Base-by-base conservation (phyloP, 2,797 vertebrate species). In the Hoplostethus mediterraneus region DNA sequence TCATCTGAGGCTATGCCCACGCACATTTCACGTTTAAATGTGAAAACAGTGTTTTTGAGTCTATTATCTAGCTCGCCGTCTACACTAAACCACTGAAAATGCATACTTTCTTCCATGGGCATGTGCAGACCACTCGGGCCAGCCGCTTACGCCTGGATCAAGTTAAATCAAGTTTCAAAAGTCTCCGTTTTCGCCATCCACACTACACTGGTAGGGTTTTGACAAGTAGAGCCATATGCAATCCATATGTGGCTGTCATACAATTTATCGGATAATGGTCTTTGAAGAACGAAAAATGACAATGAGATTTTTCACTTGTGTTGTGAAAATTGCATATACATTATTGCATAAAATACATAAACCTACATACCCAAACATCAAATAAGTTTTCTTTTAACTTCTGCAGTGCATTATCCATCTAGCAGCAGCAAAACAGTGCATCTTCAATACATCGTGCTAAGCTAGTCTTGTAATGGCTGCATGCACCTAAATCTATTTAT, bases 401-500 rank as follows among this genome's bases (percentile, higher is more conserved):
- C 11, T 40, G 16, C 0, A 13, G 25, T 45, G 4, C 1, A 6
- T 2, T 53, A 2, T 55, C 63, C 38, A n/a, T 48, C 17, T 16
- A 56, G 16, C 14, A 9, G 59, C 11, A 57, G 72, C 17, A 61
- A 54, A 67, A 40, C 45, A 67, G 44, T 47, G 4, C 31, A 53
- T 67, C 38, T 68, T 48, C 49, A 66, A 62, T 45, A 1, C 9
- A 10, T 49, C 30, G 10, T 53, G 48, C 30, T 52, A 8, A 21
- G 17, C 49, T 72, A 59, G 60, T 55, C 53, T 72, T 63, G 58
- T 70, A 58, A 67, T 51, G 10, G 60, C 54, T 40, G 5, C 65
- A 63, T 74, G 65, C 57, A 47, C 68, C 38, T 12, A 79, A 67
- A 53, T 75, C 63, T 54, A 69, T 83, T 77, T 73, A 42, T 59